phyloP scores from a whole-genome alignment of 2,113 vertebrate genomes.

The Mionectes macconnelli region DNA sequence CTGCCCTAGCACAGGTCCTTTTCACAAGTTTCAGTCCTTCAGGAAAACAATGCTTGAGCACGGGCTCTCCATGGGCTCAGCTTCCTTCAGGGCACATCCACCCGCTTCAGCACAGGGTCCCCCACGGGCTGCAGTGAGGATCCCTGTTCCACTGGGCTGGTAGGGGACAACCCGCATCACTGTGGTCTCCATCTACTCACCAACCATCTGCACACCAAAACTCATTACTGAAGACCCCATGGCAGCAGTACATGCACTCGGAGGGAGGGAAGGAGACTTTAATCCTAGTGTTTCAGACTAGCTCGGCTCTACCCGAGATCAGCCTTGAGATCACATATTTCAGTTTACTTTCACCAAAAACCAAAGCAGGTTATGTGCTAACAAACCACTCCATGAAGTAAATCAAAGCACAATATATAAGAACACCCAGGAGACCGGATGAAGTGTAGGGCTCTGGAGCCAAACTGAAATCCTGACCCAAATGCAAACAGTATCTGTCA shows the following conservation, averaged over 20 bases:
- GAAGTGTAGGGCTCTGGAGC: not conserved
- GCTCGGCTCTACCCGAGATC: not conserved
- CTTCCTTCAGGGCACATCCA: not conserved
- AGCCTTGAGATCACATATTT: not conserved
- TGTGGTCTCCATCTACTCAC: fast-evolving
- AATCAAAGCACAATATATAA: not conserved
- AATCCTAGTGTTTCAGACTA: not conserved
- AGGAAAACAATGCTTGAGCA: not conserved
- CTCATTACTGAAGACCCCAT: not conserved
- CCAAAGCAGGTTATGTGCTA: not conserved
- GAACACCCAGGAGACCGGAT: not conserved
- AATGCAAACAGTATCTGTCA: not conserved
- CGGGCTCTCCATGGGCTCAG: not conserved
- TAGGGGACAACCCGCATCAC: not conserved
- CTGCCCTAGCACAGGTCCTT: not conserved
- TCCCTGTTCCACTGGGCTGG: not conserved
- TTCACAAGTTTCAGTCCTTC: not conserved
- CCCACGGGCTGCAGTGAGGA: fast-evolving
- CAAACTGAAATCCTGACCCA: not conserved
- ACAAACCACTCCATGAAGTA: not conserved
- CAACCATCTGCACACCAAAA: not conserved
- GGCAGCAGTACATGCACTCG: not conserved
- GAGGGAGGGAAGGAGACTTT: not conserved
- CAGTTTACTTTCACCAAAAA: not conserved
- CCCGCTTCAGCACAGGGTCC: not conserved